Conservation (phyloP, 2,888 invertebrate species). For the Artemia sinica region DNA sequence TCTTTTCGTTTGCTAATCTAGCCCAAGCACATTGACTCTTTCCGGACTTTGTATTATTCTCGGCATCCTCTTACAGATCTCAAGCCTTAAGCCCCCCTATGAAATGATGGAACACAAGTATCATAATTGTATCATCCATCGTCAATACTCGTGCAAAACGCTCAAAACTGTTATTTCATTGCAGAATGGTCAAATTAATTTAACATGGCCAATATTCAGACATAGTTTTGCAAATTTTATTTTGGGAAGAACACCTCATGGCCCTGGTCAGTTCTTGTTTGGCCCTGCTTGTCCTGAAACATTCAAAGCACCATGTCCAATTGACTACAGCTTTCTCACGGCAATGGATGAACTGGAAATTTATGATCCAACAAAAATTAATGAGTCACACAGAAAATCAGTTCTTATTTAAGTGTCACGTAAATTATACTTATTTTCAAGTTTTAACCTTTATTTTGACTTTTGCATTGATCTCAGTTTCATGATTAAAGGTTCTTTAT, state of each 20-base stretch:
- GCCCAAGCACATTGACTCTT: too few relatives aligned
- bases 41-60: too few relatives aligned
- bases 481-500: too few relatives aligned
- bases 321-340: slow-evolving; percentile 56
- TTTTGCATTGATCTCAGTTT: too few relatives aligned
- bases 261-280: slow-evolving; percentile 54
- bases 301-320: slow-evolving; percentile 39
- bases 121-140: too few relatives aligned
- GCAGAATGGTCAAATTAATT: slow-evolving; percentile 49
- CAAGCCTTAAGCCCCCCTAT: too few relatives aligned
- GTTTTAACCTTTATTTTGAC: too few relatives aligned
- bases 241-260: slow-evolving; percentile 53
- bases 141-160: too few relatives aligned
- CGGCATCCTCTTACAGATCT: too few relatives aligned
- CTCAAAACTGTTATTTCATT: slow-evolving; percentile 28
- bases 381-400: slow-evolving; percentile 16
- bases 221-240: slow-evolving; percentile 56
- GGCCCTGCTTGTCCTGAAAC: slow-evolving; percentile 34
- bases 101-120: too few relatives aligned
- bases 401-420: slow-evolving; percentile 15
- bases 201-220: slow-evolving; percentile 49
- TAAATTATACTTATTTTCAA: too few relatives aligned
- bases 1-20: too few relatives aligned
- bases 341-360: slow-evolving; percentile 50
- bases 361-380: slow-evolving; percentile 37